Percentiles rank a stretch among this genome's conserved stretches.
Evolutionary conservation across 2,888 invertebrate genomes (phyloP).

Genomic region (Amphipoea lucens): DNA sequence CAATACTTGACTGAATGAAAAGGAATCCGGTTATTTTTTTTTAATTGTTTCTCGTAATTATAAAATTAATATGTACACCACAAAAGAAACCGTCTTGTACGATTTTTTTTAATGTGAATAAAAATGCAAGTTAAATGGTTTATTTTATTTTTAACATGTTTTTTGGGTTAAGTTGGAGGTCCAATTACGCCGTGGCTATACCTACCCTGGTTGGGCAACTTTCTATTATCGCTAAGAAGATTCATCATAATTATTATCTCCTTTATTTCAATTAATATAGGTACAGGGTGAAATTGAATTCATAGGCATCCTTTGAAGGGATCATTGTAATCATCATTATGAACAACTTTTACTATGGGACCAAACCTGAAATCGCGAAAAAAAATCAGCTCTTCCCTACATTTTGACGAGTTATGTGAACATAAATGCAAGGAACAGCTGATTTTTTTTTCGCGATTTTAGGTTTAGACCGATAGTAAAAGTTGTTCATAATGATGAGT

Average conservation of each 20-base stretch:
- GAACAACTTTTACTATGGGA: no score
- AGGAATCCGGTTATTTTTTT: conserved; percentile 14
- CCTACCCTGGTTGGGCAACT: background rate
- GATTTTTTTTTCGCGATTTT: no score
- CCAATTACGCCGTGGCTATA: background rate
- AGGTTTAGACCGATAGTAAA: no score
- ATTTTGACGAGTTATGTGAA: no score
- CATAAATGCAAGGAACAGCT: no score
- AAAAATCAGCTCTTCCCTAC: no score
- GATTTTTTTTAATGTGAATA: background rate
- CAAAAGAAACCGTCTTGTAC: background rate
- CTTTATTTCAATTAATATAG: no score
- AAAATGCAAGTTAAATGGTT: background rate
- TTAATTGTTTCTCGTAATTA: conserved; percentile 40
- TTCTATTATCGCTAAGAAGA: background rate
- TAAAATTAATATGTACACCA: background rate
- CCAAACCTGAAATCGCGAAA: no score
- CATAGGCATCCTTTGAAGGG: no score
- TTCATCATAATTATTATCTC: background rate
- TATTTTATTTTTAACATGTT: background rate
- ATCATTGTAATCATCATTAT: no score
- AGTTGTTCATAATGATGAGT: no score
- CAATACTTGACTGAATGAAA: conserved; percentile 8
- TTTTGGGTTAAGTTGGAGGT: background rate
- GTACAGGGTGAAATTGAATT: no score